A percentile compares a stretch with the other conserved stretches of the same genome.
Evolutionary conservation across 2,113 vertebrate species (phyloP).

Genomic region (Pithys albifrons): DNA sequence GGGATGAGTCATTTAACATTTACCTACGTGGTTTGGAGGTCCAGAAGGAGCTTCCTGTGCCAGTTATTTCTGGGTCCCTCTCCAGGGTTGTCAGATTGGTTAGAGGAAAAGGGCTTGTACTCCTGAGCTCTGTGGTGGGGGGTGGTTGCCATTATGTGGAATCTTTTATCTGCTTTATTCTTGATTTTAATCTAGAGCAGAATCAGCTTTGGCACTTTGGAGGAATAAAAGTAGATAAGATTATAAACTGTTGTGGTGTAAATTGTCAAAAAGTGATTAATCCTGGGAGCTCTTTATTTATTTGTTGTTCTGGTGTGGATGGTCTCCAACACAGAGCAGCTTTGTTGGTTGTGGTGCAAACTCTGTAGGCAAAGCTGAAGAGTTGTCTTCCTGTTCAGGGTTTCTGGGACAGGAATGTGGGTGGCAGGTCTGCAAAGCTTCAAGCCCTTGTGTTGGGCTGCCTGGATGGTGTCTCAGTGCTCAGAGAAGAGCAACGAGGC

Average conservation of each 20-base stretch:
- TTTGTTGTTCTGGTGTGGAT: not conserved
- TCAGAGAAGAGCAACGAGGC: no score
- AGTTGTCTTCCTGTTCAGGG: not conserved
- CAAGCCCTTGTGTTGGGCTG: not conserved
- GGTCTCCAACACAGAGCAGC: not conserved
- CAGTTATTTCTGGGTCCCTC: not conserved
- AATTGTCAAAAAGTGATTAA: not conserved
- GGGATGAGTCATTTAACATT: not conserved
- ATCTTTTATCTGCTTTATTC: not conserved
- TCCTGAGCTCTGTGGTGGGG: not conserved
- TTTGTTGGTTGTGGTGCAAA: not conserved
- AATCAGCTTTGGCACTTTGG: not conserved
- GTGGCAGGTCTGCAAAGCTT: not conserved
- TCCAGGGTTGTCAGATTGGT: not conserved
- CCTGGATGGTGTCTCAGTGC: not conserved
- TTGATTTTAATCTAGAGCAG: not conserved
- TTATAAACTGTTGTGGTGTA: not conserved
- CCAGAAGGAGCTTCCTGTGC: not conserved
- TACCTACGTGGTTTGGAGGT: not conserved
- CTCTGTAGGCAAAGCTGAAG: not conserved
- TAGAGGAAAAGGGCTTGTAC: not conserved
- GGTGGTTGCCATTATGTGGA: not conserved
- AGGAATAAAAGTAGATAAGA: not conserved
- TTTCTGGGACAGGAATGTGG: accelerated
- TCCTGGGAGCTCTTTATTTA: not conserved